Evolutionary conservation across 2,113 vertebrate species (phyloP), one percentile per base, ranked within the genome.

Genomic region (Hippocampus guttulatus): DNA sequence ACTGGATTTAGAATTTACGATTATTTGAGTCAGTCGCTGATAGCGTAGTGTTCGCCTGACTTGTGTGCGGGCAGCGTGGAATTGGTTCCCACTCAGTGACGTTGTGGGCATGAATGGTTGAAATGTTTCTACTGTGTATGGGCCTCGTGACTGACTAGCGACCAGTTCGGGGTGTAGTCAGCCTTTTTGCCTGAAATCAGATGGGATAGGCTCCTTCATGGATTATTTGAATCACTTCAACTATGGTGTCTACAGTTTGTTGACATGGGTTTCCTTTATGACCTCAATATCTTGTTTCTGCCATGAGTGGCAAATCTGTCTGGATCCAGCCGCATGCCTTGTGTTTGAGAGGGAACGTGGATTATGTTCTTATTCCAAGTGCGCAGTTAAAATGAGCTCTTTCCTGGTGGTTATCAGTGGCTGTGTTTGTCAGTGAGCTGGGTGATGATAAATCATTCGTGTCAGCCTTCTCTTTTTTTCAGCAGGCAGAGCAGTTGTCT

Each of bases 381-480:
- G 45, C 80, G 73, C 75, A 88, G 79, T 85, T 85, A 81, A 88
- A 91, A 89, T 58, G 64, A 84, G 71, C 76, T 78, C 58, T 78
- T 58, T 68, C 71, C 64, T 66, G 47, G 52, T 67, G 63, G 75
- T 87, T 82, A 75, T 81, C 52, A 64, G 60, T 79, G 58, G 71
- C 82, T 80, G 78, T 71, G 82, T 85, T 81, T 80, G 47, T 81
- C 82, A 77, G 82, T 67, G 80, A 82, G 77, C 51, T 64, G 64
- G 74, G 77, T 80, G 54, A 40, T 1, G 52, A 81, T 89, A 78
- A 87, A 89, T 90, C 71, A 86, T 40, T 30, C 2, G 38, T 66
- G 76, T 83, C 74, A 77, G 1, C 64, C 75, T 15, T 78, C 81
- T 91, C 88, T 73, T 63, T 47, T 38, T 91, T 91, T 90, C 89